Percentiles rank a stretch among this genome's conserved stretches.
Evolutionary conservation across 2,888 invertebrate genomes (phyloP).

Genomic region (Plagodis dolabraria): DNA sequence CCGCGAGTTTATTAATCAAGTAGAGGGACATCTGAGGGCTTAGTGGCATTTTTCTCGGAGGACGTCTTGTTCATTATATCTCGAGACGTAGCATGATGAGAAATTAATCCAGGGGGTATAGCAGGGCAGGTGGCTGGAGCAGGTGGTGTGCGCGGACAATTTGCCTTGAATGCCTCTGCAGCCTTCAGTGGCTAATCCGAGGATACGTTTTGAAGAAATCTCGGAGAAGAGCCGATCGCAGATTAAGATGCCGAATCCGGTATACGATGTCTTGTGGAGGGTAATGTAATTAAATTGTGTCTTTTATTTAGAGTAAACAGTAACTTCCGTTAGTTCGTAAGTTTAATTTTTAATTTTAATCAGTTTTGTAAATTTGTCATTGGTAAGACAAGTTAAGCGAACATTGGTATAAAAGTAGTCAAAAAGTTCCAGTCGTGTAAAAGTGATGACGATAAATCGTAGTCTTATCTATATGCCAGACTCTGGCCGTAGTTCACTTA

Average conservation of each 20-base stretch:
- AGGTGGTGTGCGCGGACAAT: conserved; percentile 69
- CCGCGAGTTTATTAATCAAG: conserved; percentile 76
- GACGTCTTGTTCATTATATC: conserved; percentile 68
- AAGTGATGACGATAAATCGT: no score
- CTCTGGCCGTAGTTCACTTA: no score
- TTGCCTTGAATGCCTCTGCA: conserved; percentile 49
- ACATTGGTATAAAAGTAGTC: no score
- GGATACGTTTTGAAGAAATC: conserved; percentile 48
- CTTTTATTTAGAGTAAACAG: no score
- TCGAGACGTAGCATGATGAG: conserved; percentile 74
- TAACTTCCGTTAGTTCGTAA: no score
- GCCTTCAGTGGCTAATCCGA: conserved; percentile 47
- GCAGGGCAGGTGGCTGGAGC: conserved; percentile 65
- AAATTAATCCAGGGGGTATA: conserved; percentile 73
- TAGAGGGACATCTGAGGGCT: conserved; percentile 62
- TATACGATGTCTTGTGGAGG: neutral
- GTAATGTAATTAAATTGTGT: no score
- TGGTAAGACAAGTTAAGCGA: no score
- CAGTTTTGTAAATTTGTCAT: no score
- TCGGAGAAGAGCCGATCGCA: conserved; percentile 27
- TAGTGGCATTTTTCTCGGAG: conserved; percentile 76
- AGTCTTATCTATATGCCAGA: no score
- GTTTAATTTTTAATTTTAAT: no score
- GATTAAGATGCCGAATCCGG: conserved; percentile 27
- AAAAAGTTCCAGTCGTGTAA: no score